Evolutionary conservation across 2,888 invertebrate species (phyloP), one percentile per base, ranked within the genome.

Genomic region (Kryphioiulus occultus): DNA sequence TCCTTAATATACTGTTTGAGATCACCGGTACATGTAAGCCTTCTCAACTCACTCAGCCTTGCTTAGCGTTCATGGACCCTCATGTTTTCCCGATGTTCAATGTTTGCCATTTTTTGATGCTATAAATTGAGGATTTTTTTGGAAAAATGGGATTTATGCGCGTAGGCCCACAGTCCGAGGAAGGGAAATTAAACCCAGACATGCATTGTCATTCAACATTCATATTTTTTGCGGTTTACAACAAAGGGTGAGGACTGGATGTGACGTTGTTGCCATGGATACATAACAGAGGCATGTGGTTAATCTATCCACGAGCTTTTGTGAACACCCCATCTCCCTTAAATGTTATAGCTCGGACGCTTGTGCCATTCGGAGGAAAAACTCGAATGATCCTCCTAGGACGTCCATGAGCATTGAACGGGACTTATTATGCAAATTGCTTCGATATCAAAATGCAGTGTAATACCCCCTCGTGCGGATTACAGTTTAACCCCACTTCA

Each of bases 251-350:
- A 78, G 78, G 30, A 15, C 78, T 78, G 78, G 78, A 78, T 78
- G 26, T 30, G 78, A 26, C 26, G 78, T 78, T 78, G 78, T 78
- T 78, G 26, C 78, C 78, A 78, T 78, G 78, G 78, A 26, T 78
- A 78, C 78, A 78, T 30, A 78, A 78, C 78, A 78, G 26, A 30
- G 30, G 78, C 78, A 78, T 78, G 78, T 78, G 78, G 78, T 78
- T 26, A 30, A 78, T 78, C 30, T 78, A 78, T 78, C 78, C 78
- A 78, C 17, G 78, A 30, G 78, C 78, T 78, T 68, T 78, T 78
- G 30, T 30, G 30, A 30, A 78, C 78, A 78, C 78, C 78, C 78
- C 26, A 78, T 78, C 78, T 78, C 78, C 78, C 78, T 78, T 30
- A 26, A 78, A 78, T 78, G 12, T 30, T 17, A 15, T 30, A 30